Base-by-base conservation (phyloP, 1,140 invertebrate genomes). In the Chelonus insularis region DNA sequence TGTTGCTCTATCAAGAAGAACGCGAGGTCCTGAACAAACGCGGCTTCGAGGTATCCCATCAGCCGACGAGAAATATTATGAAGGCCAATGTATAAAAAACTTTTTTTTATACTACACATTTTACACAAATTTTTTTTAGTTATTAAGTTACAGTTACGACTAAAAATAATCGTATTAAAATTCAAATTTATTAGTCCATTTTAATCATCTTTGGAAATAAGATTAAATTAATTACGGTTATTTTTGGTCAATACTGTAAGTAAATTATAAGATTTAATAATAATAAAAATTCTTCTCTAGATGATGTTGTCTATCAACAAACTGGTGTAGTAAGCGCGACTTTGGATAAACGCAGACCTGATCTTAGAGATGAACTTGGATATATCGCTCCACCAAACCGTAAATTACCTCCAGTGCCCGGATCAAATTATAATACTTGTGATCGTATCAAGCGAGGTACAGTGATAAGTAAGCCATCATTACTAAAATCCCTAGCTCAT, bases 351-450 rank as follows among this genome's bases (percentile, higher is more conserved):
- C 87, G 91, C 62, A 85, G 89, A 25, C 90, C 90, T 1, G 91
- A 93, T 64, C 82, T 94, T 20, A 87, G 91, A 8, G 93, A 95
- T 75, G 93, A 96, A 78, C 84, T 95, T 4, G 93, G 93, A 23
- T 95, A 96, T 80, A 95, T 95, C 74, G 92, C 93, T 0, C 93
- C 93, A 23, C 93, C 93, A 32, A 96, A 95, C 77, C 85, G 93
- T 62, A 95, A 95, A 80, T 84, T 95, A 41, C 93, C 93, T 6
- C 93, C 93, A 8, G 93, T 96, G 1, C 93, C 93, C 36, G 93
- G 93, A 58, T 93, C 92, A 12, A 94, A 94, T 79, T 95, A 95
- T 81, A 95, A 94, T 78, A 95, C 93, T 21, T 95, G 93, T 80
- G 93, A 95, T 84, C 86, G 92, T 70, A 93, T 95, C 83, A 95